Percentiles rank a stretch among this genome's conserved stretches.
phyloP scores from a whole-genome alignment of 2,797 vertebrate species.

The Lutra lutra region DNA sequence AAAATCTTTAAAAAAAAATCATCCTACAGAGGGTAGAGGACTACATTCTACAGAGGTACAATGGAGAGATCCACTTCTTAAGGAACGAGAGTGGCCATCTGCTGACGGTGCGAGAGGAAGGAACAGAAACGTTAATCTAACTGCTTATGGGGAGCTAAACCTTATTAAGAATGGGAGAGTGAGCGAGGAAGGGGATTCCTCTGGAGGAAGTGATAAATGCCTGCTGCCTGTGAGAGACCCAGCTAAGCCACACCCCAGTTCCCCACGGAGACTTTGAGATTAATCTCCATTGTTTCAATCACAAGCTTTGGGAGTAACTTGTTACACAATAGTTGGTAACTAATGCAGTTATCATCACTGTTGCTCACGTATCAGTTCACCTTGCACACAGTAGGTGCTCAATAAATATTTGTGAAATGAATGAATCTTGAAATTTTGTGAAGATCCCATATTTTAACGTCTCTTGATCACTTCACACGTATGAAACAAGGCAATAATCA shows the following conservation, averaged over 20 bases:
- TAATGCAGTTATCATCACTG: background rate
- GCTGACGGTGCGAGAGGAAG: no score
- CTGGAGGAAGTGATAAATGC: background rate
- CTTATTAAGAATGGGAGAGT: fast-evolving
- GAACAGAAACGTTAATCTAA: background rate
- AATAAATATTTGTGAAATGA: constrained; percentile 39
- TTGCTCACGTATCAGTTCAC: background rate
- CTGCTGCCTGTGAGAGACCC: background rate
- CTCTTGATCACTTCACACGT: background rate
- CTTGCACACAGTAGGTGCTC: background rate
- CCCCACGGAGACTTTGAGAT: background rate
- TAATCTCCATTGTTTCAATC: background rate
- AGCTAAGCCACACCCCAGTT: background rate
- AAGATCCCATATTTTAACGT: constrained; percentile 40
- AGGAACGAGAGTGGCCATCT: background rate
- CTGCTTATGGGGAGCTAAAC: no score
- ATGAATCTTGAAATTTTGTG: constrained; percentile 3
- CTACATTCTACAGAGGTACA: background rate
- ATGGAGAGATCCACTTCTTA: background rate
- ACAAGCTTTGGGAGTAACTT: background rate
- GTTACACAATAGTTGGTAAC: background rate
- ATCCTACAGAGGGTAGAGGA: background rate
- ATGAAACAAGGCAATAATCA: background rate
- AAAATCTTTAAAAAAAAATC: background rate
- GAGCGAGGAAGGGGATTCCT: background rate